Base-by-base conservation (phyloP, 1,140 invertebrate species). In the Acromyrmex charruanus region DNA sequence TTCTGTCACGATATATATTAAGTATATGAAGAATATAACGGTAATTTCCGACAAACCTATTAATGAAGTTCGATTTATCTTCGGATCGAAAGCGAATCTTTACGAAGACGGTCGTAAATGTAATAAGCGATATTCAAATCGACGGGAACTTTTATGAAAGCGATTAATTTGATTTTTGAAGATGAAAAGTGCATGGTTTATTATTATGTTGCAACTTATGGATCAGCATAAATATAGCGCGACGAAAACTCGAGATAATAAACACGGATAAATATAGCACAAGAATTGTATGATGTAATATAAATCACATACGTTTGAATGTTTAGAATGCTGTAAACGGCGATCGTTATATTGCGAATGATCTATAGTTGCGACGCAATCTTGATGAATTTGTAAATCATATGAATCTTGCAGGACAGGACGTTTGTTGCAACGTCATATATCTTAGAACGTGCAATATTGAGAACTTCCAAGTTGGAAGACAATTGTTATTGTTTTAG, bases 401-500 rank as follows among this genome's bases (percentile, higher is more conserved):
- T 44, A 44, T 16, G 25, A 39, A 81, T 16, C 25, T 44, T 44
- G 10, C 21, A 55, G 3, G 35, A 69, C 16, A 39, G 28, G 4
- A 14, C 16, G 3, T 80, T 21, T 69, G n/a, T 21, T 31, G 49
- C 65, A 2, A 49, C 16, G n/a, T 55, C 21, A 53, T 51, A 65
- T 65, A 44, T 44, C n/a, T 14, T 35, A 71, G 25, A 61, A 82
- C 28, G 68, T 82, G 80, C 80, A 61, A 82, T 61, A 49, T 74
- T 61, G 28, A 31, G 14, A 59, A 74, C 39, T 59, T 35, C 49
- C 31, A 44, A 58, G 51, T 71, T 16, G 55, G 58, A 28, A 10
- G n/a, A 10, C 21, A 44, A 49, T 82, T 49, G 68, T 82, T 82
- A 72, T 82, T 72, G 55, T 80, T 74, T 49, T 72, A 59, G 14